Conservation (phyloP, 2,888 invertebrate species). For the Xanthia icteritia region DNA sequence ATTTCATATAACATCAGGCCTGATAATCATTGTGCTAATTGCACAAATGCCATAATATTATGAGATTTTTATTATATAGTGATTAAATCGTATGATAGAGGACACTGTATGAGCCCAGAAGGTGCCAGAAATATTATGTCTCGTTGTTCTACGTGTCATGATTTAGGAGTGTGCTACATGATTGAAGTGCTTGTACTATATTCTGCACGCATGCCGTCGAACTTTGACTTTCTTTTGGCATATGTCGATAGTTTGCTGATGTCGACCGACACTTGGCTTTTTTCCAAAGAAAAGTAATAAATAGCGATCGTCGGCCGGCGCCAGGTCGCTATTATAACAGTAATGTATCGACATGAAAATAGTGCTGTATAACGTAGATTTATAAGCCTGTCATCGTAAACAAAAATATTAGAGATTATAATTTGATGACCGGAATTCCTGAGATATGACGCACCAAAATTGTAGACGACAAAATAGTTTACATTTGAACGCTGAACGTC, state of each 20-base stretch:
- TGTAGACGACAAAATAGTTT: constrained; percentile 44
- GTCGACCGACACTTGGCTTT: constrained; percentile 81
- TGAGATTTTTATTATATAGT: constrained; percentile 47
- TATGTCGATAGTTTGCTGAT: constrained; percentile 78
- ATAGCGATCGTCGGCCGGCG: constrained; percentile 85
- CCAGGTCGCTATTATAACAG: constrained; percentile 81
- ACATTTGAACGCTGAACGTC: constrained; percentile 57
- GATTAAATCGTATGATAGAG: constrained; percentile 41
- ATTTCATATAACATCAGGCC: constrained; percentile 50
- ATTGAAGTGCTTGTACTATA: constrained; percentile 59
- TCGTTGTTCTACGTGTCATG: constrained; percentile 26
- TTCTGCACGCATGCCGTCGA: constrained; percentile 79
- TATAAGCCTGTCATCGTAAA: constrained; percentile 64
- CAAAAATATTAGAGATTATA: constrained; percentile 60
- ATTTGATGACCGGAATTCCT: constrained; percentile 62
- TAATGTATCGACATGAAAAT: constrained; percentile 80
- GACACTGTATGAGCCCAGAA: constrained; percentile 27
- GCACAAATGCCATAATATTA: constrained; percentile 67
- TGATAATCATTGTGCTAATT: constrained; percentile 47
- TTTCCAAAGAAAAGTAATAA: constrained; percentile 86
- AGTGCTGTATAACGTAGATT: constrained; percentile 74
- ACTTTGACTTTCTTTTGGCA: constrained; percentile 88
- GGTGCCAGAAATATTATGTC: constrained; percentile 39
- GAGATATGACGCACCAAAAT: constrained; percentile 63
- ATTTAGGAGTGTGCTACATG: constrained; percentile 48